Evolutionary conservation across 2,113 vertebrate genomes (phyloP), one percentile per base, ranked within the genome.

Genomic region (Holacanthus passer): DNA sequence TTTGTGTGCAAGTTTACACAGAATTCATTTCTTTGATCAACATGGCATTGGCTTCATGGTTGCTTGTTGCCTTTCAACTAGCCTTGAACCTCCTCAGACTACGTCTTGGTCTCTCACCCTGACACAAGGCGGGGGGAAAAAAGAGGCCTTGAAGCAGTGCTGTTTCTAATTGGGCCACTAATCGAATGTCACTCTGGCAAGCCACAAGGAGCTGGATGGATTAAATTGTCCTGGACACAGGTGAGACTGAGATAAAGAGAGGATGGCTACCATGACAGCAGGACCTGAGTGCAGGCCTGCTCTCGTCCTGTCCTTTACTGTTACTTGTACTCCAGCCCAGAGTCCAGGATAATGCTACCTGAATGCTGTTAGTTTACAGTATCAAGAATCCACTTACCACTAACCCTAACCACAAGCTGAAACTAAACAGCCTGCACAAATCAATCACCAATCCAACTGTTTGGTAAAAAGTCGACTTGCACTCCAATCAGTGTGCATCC

Each of bases 161-260:
- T 95, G 91, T 75, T 83, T 93, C 93, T 96, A 96, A 96, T 96
- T 96, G 91, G 91, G 87, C 95, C 93, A 93, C 95, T 97, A 96
- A 97, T 97, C 95, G 95, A 97, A 96, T 96, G 94, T 95, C 95
- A 96, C 81, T 88, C 87, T 87, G 87, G 77, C 79, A 81, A 93
- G 86, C 89, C 94, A 93, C 90, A 87, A 92, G 85, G 89, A 92
- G 90, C 91, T 89, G 83, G 91, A 84, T 90, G 95, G 91, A 93
- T 95, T 96, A 95, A 94, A 93, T 87, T 87, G 87, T 88, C 87
- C 83, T 75, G 82, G 89, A 90, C 90, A 91, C 85, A 85, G 90
- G 87, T 88, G 91, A 87, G 84, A 83, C 64, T 24, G 80, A 84
- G 91, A 91, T 91, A 92, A 89, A 89, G 84, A 86, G 80, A 75